A percentile compares a stretch with the other conserved stretches of the same genome.
These are phyloP conservation scores for Upupa epops DNA, from an alignment of 2,113 vertebrate species.

Conservation along the genomic window DNA sequence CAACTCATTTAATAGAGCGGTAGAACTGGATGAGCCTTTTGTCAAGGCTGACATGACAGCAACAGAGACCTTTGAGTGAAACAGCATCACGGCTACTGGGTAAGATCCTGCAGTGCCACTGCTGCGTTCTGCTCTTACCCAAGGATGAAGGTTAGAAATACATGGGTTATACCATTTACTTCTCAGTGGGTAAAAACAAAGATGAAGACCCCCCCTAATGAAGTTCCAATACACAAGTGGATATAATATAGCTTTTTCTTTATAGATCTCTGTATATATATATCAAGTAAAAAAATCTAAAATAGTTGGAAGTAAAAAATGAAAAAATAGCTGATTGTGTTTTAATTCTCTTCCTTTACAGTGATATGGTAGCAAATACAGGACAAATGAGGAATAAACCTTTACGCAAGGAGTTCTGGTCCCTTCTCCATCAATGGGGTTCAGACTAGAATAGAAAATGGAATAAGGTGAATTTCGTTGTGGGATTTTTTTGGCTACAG, in stretches of 20 bases:
- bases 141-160: conserved; percentile 46
- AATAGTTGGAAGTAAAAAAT: conserved; percentile 78
- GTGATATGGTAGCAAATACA: conserved; percentile 77
- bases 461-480: conserved; percentile 9
- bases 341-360: conserved; percentile 66
- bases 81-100: conserved; percentile 40
- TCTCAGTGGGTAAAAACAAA: conserved; percentile 53
- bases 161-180: conserved; percentile 33
- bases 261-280: conserved; percentile 67
- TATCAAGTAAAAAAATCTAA: conserved; percentile 78
- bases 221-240: conserved; percentile 69
- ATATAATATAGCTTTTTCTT: conserved; percentile 71
- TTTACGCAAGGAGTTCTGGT: conserved; percentile 67
- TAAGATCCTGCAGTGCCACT: conserved; percentile 31
- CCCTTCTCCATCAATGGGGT: conserved; percentile 65
- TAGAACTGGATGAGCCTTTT: conserved; percentile 38
- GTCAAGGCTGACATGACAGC: conserved; percentile 48
- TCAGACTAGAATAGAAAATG: conserved; percentile 67
- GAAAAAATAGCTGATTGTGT: conserved; percentile 73
- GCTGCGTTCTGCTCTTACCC: conserved; percentile 22
- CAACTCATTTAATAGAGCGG: conserved; percentile 30
- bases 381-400: conserved; percentile 64
- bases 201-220: conserved; percentile 20
- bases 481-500: conserved; percentile 74
- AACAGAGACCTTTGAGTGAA: conserved; percentile 49